Base-by-base conservation (phyloP, 2,888 invertebrate genomes). In the Brenthis hecate region DNA sequence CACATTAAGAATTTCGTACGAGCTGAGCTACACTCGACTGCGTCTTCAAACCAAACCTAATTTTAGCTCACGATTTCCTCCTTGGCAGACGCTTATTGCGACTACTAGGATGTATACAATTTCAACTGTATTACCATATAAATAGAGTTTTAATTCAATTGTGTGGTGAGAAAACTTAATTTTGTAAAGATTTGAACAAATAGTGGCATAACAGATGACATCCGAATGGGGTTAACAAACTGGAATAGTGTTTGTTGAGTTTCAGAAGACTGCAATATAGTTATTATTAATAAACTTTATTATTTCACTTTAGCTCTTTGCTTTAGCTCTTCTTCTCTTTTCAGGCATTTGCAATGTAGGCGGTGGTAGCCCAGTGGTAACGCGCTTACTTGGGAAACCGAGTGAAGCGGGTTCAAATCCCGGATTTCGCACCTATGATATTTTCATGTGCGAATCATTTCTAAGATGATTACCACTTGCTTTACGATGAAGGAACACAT, bases 1-100 rank as follows among this genome's bases (percentile, higher is more conserved):
- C 56, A 56, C 48, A 65, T 56, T 47, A 51, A 62, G 62, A 53
- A 48, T 32, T 65, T 56, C 56, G 16, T 48, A 56, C 50, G 50
- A 60, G 13, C 60, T 28, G 56, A 53, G 65, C 69, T 73, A 65
- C 64, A 71, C 56, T 72, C 57, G 71, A 68, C 65, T 74, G 73
- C 75, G 71, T 75, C 73, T 71, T 71, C 74, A 72, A 74, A 75
- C 74, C 74, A 75, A 77, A 78, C 74, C 74, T 75, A 77, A 77
- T 77, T 77, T 74, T 73, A 73, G 72, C 73, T 73, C 74, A 73
- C 74, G 75, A 75, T 76, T 75, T 77, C 77, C 75, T 72, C 62
- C 71, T 72, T 68, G 66, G 66, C 68, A 71, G 73, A 73, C 68
- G 74, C 72, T 73, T 72, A 70, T 74, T 71, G 65, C 63, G 50